A percentile compares a stretch with the other conserved stretches of the same genome.
Evolutionary conservation across 2,797 vertebrate genomes (phyloP).

Genomic region (Lepilemur ruficaudatus): DNA sequence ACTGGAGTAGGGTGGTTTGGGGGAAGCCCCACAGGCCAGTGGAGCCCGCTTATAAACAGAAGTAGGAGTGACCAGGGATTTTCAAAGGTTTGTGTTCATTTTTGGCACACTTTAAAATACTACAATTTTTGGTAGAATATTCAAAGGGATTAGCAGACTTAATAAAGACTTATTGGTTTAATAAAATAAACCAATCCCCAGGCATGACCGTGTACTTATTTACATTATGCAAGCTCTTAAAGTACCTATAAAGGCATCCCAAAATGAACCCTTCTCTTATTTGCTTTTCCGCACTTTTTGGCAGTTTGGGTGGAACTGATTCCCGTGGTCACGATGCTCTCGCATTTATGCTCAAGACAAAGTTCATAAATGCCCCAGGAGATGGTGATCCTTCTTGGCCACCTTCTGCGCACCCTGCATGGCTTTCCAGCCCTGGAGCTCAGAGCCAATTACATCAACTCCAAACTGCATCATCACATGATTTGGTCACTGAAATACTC

Average conservation of each 20-base stretch:
- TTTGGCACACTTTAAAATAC: not conserved
- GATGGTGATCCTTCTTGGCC: not conserved
- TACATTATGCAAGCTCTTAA: not conserved
- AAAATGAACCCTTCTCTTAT: not conserved
- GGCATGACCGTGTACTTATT: too few relatives aligned
- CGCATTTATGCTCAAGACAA: fast-evolving
- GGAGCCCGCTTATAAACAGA: not conserved
- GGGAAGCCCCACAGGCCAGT: not conserved
- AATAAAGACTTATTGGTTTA: not conserved
- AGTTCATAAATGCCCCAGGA: not conserved
- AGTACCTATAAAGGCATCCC: not conserved
- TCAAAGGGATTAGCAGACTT: not conserved
- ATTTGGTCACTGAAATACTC: not conserved
- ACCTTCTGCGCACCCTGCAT: not conserved
- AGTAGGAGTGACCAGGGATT: not conserved
- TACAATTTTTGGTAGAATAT: not conserved
- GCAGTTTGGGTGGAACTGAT: not conserved
- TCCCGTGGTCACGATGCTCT: not conserved
- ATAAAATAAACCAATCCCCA: not conserved
- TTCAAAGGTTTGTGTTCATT: not conserved
- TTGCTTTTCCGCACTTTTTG: too few relatives aligned
- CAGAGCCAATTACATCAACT: too few relatives aligned
- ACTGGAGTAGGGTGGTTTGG: not conserved
- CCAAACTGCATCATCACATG: not conserved
- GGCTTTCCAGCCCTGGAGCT: not conserved